Base-by-base conservation (phyloP, 2,113 vertebrate species). In the Rhadina sibilatrix region DNA sequence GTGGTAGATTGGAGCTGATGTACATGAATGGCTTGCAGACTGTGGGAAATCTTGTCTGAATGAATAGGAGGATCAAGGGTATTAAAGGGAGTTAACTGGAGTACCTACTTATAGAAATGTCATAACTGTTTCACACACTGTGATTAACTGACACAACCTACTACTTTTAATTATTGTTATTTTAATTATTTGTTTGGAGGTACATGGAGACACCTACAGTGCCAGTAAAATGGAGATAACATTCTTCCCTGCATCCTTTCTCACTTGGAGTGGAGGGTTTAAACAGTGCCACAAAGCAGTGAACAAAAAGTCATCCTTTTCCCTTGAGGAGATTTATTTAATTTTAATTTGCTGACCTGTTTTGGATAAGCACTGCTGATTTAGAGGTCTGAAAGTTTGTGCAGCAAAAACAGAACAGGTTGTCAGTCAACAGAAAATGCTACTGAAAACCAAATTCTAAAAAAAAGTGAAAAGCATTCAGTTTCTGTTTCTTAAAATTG, bases 401-500 rank as follows among this genome's bases (percentile, higher is more conserved):
- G 46, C 23, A 70, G 90, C 5, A 72, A 78, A 93, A 83, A 8
- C 50, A 56, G 10, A 83, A 70, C 4, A 2, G 15, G 20, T 33
- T 71, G 81, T 70, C 94, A 81, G 44, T 81, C 79, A 89, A 82
- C 49, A 92, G 81, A 96, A 95, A 95, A 91, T 21, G 42, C 37
- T 87, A 91, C 89, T 83, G 87, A 89, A 94, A 96, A 89, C 15
- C 25, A 68, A n/a, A 52, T 59, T 87, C 54, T 75, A 61, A 80
- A 85, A 93, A 89, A 65, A 95, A 91, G 90, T 92, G 88, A 96
- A 96, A 96, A 94, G 69, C 2, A 10, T 65, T 47, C 64, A 47
- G 80, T 94, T 96, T 96, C 91, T 91, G 68, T 95, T 94, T 96
- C 93, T 94, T 91, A 93, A 96, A 94, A 94, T 69, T 95, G 89